phyloP scores from a whole-genome alignment of 2,797 vertebrate species.

The Lutjanus argentimaculatus region DNA sequence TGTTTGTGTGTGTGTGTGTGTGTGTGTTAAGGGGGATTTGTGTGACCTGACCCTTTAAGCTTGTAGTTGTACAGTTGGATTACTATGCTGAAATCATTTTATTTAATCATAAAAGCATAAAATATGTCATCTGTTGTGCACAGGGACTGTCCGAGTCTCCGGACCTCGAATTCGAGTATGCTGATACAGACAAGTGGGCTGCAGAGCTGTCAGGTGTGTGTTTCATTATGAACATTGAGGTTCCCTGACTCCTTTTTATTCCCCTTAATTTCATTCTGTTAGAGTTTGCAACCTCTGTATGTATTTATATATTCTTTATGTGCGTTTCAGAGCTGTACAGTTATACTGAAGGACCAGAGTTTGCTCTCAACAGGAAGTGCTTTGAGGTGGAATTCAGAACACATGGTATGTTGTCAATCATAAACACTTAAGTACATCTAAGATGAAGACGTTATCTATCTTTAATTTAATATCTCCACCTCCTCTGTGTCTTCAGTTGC shows the following conservation, averaged over 20 bases:
- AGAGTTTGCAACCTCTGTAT: conserved; percentile 5
- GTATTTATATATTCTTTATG: neutral
- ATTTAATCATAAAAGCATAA: neutral
- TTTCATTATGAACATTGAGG: neutral
- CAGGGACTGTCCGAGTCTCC: conserved; percentile 95
- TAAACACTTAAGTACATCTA: neutral
- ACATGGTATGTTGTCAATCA: conserved; percentile 84
- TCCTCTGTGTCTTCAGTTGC: conserved; percentile 84
- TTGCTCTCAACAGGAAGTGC: conserved; percentile 94
- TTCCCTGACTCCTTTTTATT: neutral
- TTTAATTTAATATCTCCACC: neutral
- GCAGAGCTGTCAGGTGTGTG: conserved; percentile 93
- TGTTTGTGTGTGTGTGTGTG: no score
- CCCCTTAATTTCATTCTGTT: neutral
- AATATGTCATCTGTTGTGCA: conserved; percentile 37
- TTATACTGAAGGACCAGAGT: conserved; percentile 98
- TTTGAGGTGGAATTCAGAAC: conserved; percentile 96
- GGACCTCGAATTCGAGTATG: conserved; percentile 97
- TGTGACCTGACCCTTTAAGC: neutral
- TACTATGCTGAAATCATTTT: neutral
- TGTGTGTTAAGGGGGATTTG: neutral
- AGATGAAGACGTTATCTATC: neutral
- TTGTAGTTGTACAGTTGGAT: neutral
- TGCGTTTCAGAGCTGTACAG: conserved; percentile 93
- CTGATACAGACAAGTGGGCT: conserved; percentile 95